Conservation (phyloP, 2,797 vertebrate genomes). For the Apodemus agrarius region DNA sequence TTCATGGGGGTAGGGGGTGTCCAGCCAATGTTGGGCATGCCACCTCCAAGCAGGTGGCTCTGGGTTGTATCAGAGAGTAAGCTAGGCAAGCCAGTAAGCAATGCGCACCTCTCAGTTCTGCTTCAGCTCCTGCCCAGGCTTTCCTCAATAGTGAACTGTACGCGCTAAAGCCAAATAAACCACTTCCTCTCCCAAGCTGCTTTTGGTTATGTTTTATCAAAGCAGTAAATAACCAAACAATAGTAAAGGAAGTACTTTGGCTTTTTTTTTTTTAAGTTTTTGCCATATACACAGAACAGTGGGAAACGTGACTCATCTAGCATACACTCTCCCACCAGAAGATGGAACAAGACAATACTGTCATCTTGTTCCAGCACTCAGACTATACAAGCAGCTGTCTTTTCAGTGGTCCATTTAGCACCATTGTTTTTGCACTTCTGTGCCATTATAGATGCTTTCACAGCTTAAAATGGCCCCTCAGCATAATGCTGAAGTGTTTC, state of each 20-base stretch:
- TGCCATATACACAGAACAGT: not conserved
- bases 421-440: not conserved
- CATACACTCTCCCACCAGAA: not conserved
- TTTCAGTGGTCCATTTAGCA: not conserved
- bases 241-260: not conserved
- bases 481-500: not conserved
- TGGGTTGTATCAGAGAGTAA: not conserved
- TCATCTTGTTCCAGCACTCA: not conserved
- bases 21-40: not conserved
- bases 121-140: not conserved
- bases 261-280: not conserved
- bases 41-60: no score
- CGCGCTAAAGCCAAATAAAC: not conserved
- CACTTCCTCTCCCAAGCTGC: not conserved
- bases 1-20: not conserved
- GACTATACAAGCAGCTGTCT: not conserved
- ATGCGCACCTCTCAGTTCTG: not conserved
- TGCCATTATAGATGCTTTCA: not conserved
- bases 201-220: not conserved
- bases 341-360: not conserved
- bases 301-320: not conserved
- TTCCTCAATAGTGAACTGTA: not conserved
- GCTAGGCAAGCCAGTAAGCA: not conserved
- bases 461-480: slow-evolving; percentile 12
- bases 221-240: not conserved